phyloP scores from a whole-genome alignment of 1,140 invertebrate species.

The Calliphora vicina region DNA sequence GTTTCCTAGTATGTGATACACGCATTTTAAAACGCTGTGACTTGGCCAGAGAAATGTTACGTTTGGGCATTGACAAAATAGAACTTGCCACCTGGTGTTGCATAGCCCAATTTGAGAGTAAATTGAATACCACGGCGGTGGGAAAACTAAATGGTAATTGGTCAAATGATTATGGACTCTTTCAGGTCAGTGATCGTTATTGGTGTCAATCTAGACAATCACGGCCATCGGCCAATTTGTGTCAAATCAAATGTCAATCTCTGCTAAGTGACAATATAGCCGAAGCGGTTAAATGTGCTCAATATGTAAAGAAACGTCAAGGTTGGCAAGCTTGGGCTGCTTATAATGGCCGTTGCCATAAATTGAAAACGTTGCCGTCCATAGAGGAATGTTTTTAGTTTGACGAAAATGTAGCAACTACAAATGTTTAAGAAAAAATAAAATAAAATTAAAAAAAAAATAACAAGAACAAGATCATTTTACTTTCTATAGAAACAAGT shows the following conservation, averaged over 20 bases:
- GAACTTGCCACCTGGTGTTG: constrained; percentile 54
- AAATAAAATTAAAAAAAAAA: neutral
- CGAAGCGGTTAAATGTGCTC: constrained; percentile 25
- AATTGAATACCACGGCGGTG: constrained; percentile 52
- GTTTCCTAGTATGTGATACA: neutral
- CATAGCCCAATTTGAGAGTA: constrained; percentile 55
- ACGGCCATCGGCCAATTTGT: neutral
- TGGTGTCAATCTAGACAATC: constrained; percentile 58
- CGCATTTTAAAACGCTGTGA: constrained; percentile 67
- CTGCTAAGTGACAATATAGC: neutral
- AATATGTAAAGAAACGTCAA: constrained; percentile 22
- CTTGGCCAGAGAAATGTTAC: constrained; percentile 51
- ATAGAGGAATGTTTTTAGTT: constrained; percentile 36
- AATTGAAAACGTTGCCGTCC: neutral
- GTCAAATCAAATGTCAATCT: constrained; percentile 3
- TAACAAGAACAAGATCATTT: neutral
- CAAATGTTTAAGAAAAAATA: neutral
- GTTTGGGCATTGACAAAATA: constrained; percentile 52
- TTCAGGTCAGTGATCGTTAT: constrained; percentile 59
- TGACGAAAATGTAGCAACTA: neutral
- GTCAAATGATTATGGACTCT: constrained; percentile 55
- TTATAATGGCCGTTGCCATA: constrained; percentile 18
- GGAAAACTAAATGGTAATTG: constrained; percentile 51
- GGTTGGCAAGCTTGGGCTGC: constrained; percentile 37
- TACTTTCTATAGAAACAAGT: neutral